Evolutionary conservation across 2,113 vertebrate genomes (phyloP), one percentile per base, ranked within the genome.

Genomic region (Rhipidura dahli): DNA sequence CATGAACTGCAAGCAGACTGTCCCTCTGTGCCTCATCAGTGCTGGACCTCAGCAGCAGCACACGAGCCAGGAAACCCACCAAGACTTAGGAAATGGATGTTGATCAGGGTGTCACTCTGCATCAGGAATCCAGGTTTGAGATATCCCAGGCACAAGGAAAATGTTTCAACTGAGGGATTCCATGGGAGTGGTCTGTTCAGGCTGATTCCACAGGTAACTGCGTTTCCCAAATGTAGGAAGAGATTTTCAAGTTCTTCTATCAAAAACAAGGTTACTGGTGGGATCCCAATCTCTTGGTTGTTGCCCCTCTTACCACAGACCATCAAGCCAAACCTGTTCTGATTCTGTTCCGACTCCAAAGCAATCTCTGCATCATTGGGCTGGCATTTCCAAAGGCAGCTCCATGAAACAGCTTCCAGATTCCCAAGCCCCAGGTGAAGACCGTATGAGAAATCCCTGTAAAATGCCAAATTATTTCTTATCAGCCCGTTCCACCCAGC

Each of bases 261-360:
- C 40, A 39, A 27, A 71, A n/a, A 1, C 22, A 3, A 2, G 0
- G 1, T 30, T 28, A 11, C 19, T 49, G 27, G n/a, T 40, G 47
- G 30, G 22, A 89, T 63, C 45, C 31, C 39, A 20, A 5, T 24
- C 73, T 83, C 39, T 63, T 31, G n/a, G 37, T 27, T 17, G 27
- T 17, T 66, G 28, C 33, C 18, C 57, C 39, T 75, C 56, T 42
- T 37, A 27, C 10, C 14, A 7, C 23, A 19, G 66, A 11, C 9
- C 40, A 20, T 5, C n/a, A 80, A 63, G 24, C 56, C 27, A 18
- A 42, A 13, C 13, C 1, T 0, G 2, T 26, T 33, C 40, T 47
- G 47, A 13, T 21, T 14, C 31, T 1, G 21, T 66, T 88, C 82
- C 6, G 21, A 37, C 30, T 37, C 51, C 19, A 75, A 21, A 35